phyloP scores from a whole-genome alignment of 2,113 vertebrate species.

The Phyllopteryx taeniolatus region DNA sequence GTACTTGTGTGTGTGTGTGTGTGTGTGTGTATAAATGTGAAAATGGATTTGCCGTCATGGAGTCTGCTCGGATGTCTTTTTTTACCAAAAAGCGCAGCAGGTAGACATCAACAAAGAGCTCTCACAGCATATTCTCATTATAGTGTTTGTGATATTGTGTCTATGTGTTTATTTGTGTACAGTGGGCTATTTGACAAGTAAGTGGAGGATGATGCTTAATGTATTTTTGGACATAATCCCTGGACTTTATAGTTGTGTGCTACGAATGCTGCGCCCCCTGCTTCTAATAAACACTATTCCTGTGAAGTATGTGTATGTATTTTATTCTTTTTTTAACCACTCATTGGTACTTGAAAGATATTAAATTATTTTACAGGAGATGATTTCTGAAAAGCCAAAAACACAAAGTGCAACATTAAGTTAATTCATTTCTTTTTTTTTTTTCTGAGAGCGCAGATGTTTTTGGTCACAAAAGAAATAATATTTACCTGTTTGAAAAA shows the following conservation, averaged over 20 bases:
- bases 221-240: not conserved
- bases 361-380: too few species aligned
- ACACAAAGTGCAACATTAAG: too few species aligned
- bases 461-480: too few species aligned
- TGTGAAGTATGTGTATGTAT: too few species aligned
- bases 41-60: constrained; percentile 9
- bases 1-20: constrained; percentile 22
- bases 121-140: constrained; percentile 13
- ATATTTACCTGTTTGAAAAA: too few species aligned
- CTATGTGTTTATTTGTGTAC: constrained; percentile 8
- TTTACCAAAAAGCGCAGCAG: constrained; percentile 8
- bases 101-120: constrained; percentile 14
- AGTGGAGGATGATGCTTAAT: not conserved
- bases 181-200: constrained; percentile 1
- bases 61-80: constrained; percentile 1
- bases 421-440: too few species aligned
- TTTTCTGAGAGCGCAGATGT: too few species aligned
- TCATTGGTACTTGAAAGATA: too few species aligned
- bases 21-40: constrained; percentile 16
- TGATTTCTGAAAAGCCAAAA: too few species aligned
- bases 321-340: too few species aligned
- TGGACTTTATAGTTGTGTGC: not conserved
- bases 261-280: not conserved
- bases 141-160: constrained; percentile 36
- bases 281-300: not conserved